These are phyloP conservation scores for Drosophila pseudoananassae DNA, from an alignment of 1,140 invertebrate species.

Conservation along the genomic window DNA sequence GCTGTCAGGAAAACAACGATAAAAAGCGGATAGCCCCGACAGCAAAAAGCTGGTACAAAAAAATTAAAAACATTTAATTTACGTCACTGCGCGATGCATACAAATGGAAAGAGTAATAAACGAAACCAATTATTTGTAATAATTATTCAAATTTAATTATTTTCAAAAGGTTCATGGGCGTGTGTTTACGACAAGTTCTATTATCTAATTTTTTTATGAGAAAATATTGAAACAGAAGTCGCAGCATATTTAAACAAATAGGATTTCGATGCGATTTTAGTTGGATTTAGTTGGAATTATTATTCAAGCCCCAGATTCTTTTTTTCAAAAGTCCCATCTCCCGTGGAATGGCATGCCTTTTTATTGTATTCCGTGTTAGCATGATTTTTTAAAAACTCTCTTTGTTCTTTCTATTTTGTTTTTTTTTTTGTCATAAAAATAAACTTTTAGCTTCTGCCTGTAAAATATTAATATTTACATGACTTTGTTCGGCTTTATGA, in stretches of 20 bases:
- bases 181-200: constrained; percentile 18
- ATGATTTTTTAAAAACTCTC: constrained; percentile 9
- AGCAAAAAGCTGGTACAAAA: constrained; percentile 33
- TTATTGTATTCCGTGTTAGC: constrained; percentile 14
- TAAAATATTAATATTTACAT: background rate
- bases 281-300: constrained; percentile 34
- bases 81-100: constrained; percentile 28
- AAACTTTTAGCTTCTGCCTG: background rate
- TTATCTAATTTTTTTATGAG: constrained; percentile 5
- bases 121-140: constrained; percentile 57
- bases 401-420: background rate
- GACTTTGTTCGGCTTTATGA: no score
- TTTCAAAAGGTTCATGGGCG: constrained; percentile 39
- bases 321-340: constrained; percentile 7
- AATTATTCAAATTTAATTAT: constrained; percentile 62
- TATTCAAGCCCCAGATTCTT: constrained; percentile 14
- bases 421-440: background rate
- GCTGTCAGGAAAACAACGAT: constrained; percentile 27
- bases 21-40: constrained; percentile 47
- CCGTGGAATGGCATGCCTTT: constrained; percentile 25
- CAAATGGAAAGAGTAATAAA: constrained; percentile 46
- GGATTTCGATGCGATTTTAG: constrained; percentile 23
- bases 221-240: constrained; percentile 12
- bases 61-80: constrained; percentile 42
- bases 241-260: constrained; percentile 17